Base-by-base conservation (phyloP, 2,113 vertebrate genomes). In the Cromileptes altivelis region DNA sequence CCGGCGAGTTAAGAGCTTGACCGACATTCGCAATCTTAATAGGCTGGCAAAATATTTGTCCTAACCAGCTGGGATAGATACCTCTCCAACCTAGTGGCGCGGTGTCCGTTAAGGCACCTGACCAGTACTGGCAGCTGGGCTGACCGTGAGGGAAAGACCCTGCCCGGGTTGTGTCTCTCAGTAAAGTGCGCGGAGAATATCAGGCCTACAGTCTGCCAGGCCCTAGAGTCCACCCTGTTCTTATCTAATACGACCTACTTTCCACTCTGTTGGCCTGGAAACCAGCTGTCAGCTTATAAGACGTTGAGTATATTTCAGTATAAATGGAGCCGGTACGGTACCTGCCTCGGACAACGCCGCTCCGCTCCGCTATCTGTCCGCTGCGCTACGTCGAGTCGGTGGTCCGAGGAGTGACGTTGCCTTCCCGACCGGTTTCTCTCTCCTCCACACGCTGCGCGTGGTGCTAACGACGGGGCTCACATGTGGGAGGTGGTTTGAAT, bases 301-400 rank as follows among this genome's bases (percentile, higher is more conserved):
- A 56, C 37, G 18, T 14, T 40, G 1, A 40, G 2, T 49, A 5
- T 55, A 47, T 17, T 18, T 49, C 19, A 4, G 10, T 1, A 57
- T 4, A 47, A 62, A 75, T 3, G 3, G 11, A 15, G 14, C 6
- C 6, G 64, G 25, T 69, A 77, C 79, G n/a, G 71, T 93, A 95
- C 95, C 95, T 94, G 93, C 90, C 92, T 91, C 92, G 85, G 92
- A 93, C 94, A 94, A 94, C 94, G 90, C 95, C 94, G 94, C 93
- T 93, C 95, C 93, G 75, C 92, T 93, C 95, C 92, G 80, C 88
- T 93, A 57, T 87, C 90, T 71, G 56, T 87, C 82, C 84, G 78
- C 88, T 85, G 78, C 85, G 73, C 84, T 92, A 81, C 64, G 91
- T 92, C 91, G 81, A 88, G 82, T 93, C 91, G 86, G 88, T 92